Percentiles rank a stretch among this genome's conserved stretches.
Evolutionary conservation across 2,888 invertebrate genomes (phyloP).

Genomic region (Deilephila porcellus): DNA sequence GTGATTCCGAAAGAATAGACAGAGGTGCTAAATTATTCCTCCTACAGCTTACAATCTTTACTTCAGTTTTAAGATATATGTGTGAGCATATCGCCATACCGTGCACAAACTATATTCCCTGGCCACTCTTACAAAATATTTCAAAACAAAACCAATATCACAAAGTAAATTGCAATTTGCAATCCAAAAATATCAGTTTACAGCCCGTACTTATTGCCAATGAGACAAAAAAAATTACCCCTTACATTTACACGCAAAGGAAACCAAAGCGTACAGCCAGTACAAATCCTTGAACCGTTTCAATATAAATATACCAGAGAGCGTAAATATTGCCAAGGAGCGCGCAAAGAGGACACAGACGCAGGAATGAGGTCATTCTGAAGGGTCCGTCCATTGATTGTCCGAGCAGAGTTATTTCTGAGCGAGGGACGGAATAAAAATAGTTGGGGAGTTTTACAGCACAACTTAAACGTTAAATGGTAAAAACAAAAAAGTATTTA

Average conservation of each 20-base stretch:
- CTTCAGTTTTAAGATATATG: too few relatives aligned
- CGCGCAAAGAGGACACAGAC: neutral
- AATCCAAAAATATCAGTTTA: neutral
- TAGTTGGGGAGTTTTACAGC: neutral
- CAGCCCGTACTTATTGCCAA: too few relatives aligned
- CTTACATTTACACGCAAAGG: neutral
- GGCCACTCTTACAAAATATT: too few relatives aligned
- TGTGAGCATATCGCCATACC: too few relatives aligned
- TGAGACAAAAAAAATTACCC: too few relatives aligned
- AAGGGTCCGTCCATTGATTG: constrained; percentile 23
- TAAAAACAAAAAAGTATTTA: too few relatives aligned
- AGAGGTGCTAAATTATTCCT: too few relatives aligned
- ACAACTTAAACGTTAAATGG: neutral
- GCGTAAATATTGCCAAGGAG: constrained; percentile 7
- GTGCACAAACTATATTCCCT: too few relatives aligned
- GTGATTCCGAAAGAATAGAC: too few relatives aligned
- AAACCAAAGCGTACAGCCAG: neutral
- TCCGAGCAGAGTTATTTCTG: constrained; percentile 13
- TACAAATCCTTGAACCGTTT: neutral
- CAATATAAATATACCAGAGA: neutral
- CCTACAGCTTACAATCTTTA: too few relatives aligned
- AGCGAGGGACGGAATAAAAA: constrained; percentile 13
- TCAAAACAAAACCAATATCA: too few relatives aligned
- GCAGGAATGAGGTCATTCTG: constrained; percentile 14
- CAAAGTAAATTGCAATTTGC: too few relatives aligned